These are phyloP conservation scores for Mycalesis mineus DNA, from an alignment of 2,888 invertebrate genomes.

Conservation along the genomic window DNA sequence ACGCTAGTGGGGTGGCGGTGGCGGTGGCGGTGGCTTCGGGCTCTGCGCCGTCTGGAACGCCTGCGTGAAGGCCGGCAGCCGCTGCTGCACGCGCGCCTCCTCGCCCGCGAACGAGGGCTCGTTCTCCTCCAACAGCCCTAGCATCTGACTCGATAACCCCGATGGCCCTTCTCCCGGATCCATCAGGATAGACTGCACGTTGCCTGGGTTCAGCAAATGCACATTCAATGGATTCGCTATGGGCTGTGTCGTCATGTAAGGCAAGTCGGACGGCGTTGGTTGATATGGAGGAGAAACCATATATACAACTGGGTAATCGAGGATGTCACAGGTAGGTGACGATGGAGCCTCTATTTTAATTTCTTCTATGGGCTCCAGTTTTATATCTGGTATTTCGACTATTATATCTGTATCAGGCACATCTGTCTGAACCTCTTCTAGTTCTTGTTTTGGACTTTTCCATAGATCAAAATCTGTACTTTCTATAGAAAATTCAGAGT, in stretches of 20 bases:
- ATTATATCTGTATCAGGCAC: constrained; percentile 66
- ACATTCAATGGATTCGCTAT: constrained; percentile 44
- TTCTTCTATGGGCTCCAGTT: constrained; percentile 55
- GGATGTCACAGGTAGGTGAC: constrained; percentile 50
- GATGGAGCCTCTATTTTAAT: constrained; percentile 47
- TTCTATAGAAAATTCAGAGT: constrained; percentile 53
- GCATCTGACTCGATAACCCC: constrained; percentile 60
- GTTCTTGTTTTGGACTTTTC: constrained; percentile 55
- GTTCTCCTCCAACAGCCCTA: constrained; percentile 46
- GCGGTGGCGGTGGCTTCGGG: constrained; percentile 69
- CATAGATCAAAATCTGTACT: constrained; percentile 51
- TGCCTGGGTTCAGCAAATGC: constrained; percentile 54
- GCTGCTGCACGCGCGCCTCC: constrained; percentile 53
- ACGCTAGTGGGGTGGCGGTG: constrained; percentile 67
- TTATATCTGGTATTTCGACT: constrained; percentile 63
- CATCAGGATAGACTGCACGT: constrained; percentile 55
- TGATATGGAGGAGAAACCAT: constrained; percentile 58
- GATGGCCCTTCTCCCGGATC: constrained; percentile 71
- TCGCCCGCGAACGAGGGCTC: constrained; percentile 46
- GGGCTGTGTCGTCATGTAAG: constrained; percentile 35
- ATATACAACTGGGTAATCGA: constrained; percentile 60
- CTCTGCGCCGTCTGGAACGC: constrained; percentile 67
- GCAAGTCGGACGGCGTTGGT: constrained; percentile 49
- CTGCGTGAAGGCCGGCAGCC: constrained; percentile 71
- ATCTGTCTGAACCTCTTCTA: constrained; percentile 49